Conservation (phyloP, 2,888 invertebrate genomes). For the Leptogaster cylindrica region DNA sequence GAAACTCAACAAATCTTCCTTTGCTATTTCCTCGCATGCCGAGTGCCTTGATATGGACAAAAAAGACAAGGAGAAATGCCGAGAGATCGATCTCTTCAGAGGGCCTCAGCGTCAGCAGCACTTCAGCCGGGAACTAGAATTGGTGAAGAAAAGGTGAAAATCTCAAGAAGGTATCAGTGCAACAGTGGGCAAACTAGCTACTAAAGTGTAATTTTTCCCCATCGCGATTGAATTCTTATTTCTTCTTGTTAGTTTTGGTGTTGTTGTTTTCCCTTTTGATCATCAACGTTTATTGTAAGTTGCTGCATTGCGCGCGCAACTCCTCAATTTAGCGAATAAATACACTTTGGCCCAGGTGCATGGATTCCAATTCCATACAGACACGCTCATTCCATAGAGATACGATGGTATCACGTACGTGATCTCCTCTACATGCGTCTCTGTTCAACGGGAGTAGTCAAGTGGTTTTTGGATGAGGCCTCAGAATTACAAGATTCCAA, state of each 20-base stretch:
- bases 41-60: neutral
- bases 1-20: constrained; percentile 6
- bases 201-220: constrained; percentile 1
- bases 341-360: constrained; percentile 9
- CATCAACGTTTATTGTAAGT: constrained; percentile 14
- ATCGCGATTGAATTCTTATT: neutral
- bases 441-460: constrained; percentile 24
- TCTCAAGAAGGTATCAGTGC: constrained; percentile 8
- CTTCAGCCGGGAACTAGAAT: constrained; percentile 5
- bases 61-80: neutral
- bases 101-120: neutral
- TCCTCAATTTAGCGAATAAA: constrained; percentile 24
- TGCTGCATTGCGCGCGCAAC: constrained; percentile 10
- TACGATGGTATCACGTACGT: constrained; percentile 30
- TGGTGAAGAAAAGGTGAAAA: constrained; percentile 13
- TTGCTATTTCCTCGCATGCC: neutral
- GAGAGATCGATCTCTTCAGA: constrained; percentile 13
- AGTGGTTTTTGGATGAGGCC: constrained; percentile 21
- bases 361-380: neutral
- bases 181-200: neutral
- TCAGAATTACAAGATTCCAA: constrained; percentile 19
- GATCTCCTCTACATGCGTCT: constrained; percentile 34
- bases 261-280: constrained; percentile 1
- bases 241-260: neutral
- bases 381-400: neutral